Conservation (phyloP, 2,888 invertebrate species). For the Netelia virgata region DNA sequence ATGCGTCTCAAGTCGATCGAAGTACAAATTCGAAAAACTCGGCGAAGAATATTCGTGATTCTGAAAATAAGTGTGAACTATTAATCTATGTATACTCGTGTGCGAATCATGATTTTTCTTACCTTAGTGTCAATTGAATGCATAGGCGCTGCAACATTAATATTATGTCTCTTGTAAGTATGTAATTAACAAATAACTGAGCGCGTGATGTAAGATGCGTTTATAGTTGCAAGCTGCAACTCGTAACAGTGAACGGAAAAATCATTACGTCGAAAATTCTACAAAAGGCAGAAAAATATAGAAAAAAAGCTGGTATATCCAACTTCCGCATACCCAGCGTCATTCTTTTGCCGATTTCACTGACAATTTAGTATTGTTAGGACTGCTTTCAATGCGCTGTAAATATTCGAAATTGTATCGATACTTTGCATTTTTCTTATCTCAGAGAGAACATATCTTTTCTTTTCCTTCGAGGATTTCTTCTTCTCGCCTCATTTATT, state of each 20-base stretch:
- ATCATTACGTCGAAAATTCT: not conserved
- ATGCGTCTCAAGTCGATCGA: conserved; percentile 5
- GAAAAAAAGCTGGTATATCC: no score
- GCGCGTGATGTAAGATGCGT: conserved; percentile 26
- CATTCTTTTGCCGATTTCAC: no score
- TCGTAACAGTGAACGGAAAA: conserved; percentile 9
- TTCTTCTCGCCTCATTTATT: no score
- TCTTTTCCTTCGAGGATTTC: no score
- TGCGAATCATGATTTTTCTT: conserved; percentile 3
- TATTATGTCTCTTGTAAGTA: conserved; percentile 2
- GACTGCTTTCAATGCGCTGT: no score
- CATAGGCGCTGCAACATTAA: not conserved
- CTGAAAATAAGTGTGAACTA: not conserved
- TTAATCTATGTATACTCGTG: not conserved
- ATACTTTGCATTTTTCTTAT: no score
- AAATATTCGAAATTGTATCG: no score
- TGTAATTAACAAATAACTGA: conserved; percentile 22
- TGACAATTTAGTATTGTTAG: no score
- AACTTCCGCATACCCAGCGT: no score
- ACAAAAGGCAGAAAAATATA: not conserved
- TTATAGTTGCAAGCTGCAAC: conserved; percentile 10
- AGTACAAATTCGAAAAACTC: not conserved
- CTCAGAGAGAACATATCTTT: no score
- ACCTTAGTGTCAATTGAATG: not conserved
- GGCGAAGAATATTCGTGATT: not conserved